Base-by-base conservation (phyloP, 2,797 vertebrate genomes). In the Xyrichtys novacula region DNA sequence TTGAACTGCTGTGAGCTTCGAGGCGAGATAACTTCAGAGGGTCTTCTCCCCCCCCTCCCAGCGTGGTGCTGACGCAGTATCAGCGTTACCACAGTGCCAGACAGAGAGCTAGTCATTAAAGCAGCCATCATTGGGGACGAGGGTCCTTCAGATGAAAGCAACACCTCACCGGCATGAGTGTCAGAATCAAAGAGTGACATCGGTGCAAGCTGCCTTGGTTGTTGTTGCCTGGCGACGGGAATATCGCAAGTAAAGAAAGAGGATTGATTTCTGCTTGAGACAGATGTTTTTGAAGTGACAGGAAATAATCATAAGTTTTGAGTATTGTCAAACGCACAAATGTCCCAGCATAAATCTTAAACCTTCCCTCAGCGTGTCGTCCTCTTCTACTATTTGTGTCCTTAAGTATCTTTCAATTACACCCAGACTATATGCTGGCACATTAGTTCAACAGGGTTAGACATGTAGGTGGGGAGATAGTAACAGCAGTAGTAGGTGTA, bases 71-170 rank as follows among this genome's bases (percentile, higher is more conserved):
- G 56, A 74, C n/a, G 50, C 49, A 40, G 19, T 40, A 8, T 61
- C 57, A 44, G 42, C 6, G 31, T 84, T 65, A 44, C 55, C 66
- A 42, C 62, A 25, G 74, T 22, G 11, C 17, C 69, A 78, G 65
- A 71, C 59, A 32, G 22, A 67, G 28, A 55, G 26, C 39, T 29
- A 19, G 47, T 74, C 47, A 71, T 84, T 63, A 64, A 22, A 15
- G 28, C 49, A 32, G 53, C 43, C 46, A 65, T 53, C 55, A 79
- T 50, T 32, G 4, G 52, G 47, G 22, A 65, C 25, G 48, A 57
- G 57, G 38, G 52, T 76, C 64, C 78, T 85, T 65, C 25, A 84
- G 64, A 76, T 85, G 73, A 85, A 80, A 83, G 75, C 59, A n/a
- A 12, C 25, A 4, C 34, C 62, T 70, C 46, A 42, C 34, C 34